These are phyloP conservation scores for Bombus cullumanus DNA, from an alignment of 1,140 invertebrate species.

Conservation along the genomic window DNA sequence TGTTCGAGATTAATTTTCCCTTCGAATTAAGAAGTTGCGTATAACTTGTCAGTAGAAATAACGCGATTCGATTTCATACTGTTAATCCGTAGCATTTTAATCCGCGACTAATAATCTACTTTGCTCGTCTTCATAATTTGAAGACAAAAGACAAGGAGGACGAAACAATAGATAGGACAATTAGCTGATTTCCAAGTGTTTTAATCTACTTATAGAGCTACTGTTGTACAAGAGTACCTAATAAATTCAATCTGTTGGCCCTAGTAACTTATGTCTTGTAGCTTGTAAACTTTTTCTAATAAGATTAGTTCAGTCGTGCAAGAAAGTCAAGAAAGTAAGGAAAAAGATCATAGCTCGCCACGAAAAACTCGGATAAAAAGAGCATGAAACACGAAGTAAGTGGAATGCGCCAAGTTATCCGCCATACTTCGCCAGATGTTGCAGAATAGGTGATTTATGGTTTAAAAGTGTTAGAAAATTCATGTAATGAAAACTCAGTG, in stretches of 20 bases:
- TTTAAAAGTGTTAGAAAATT: not conserved
- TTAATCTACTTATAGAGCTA: no score
- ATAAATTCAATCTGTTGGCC: not conserved
- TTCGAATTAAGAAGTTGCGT: no score
- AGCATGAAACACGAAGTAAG: not conserved
- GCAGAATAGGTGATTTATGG: not conserved
- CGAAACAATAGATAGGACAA: not conserved
- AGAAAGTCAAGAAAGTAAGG: not conserved
- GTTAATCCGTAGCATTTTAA: no score
- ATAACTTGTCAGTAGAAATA: no score
- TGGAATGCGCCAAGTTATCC: not conserved
- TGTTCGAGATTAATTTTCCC: no score
- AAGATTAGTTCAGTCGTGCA: not conserved
- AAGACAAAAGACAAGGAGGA: not conserved
- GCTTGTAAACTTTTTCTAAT: not conserved
- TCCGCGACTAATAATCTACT: no score
- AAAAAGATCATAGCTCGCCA: not conserved
- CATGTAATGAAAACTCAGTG: not conserved
- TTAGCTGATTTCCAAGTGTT: not conserved
- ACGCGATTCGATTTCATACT: no score
- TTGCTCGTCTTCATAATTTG: not conserved
- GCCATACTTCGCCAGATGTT: conserved; percentile 2
- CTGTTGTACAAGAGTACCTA: not conserved
- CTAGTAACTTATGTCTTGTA: not conserved
- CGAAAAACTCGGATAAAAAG: not conserved